These are phyloP conservation scores for Scyliorhinus canicula DNA, from an alignment of 2,797 vertebrate species.

Conservation along the genomic window DNA sequence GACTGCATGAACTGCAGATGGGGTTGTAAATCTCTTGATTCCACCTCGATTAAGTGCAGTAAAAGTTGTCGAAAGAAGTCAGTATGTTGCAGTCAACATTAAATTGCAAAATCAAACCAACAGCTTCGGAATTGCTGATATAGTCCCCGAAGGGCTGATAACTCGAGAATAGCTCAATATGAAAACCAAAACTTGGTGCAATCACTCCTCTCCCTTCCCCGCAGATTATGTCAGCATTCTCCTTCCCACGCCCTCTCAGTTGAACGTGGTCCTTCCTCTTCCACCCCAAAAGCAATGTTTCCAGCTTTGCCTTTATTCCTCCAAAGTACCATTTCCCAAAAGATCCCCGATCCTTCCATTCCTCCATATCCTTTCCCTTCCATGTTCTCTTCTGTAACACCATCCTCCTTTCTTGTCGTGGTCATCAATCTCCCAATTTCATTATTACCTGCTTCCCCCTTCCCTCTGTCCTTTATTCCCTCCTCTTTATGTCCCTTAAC, in stretches of 20 bases:
- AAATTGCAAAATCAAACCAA: neutral
- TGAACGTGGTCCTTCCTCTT: neutral
- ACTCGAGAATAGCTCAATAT: neutral
- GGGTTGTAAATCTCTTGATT: slow-evolving; percentile 4
- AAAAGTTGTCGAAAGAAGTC: slow-evolving; percentile 10
- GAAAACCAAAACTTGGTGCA: neutral
- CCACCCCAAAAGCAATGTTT: neutral
- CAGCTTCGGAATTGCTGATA: neutral
- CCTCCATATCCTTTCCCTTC: neutral
- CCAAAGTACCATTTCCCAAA: neutral
- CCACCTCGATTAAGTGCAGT: neutral
- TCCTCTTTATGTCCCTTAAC: neutral
- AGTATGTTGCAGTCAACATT: neutral
- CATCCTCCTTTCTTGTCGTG: neutral
- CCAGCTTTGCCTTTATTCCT: no score
- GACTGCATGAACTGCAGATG: slow-evolving; percentile 22
- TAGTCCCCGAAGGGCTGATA: neutral
- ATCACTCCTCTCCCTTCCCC: neutral
- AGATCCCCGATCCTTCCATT: neutral
- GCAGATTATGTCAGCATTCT: neutral
- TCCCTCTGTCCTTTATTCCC: neutral
- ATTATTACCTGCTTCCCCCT: neutral
- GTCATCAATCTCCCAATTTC: neutral
- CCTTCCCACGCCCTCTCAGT: neutral
- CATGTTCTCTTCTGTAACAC: neutral